Evolutionary conservation across 2,113 vertebrate genomes (phyloP), one percentile per base, ranked within the genome.

Genomic region (Ovibos moschatus): DNA sequence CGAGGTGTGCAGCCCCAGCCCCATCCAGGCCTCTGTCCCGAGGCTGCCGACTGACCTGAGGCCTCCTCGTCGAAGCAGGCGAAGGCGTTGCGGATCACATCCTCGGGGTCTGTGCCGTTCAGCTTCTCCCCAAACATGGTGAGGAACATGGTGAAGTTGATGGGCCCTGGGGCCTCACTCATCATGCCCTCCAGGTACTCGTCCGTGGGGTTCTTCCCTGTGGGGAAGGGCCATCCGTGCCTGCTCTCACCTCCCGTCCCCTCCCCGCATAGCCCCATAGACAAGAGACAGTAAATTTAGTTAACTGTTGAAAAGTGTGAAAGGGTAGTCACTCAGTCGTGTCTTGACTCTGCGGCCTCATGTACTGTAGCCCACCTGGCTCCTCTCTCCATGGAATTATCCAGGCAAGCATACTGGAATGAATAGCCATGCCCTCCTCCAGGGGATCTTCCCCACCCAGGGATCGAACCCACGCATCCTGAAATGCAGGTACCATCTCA

Each of bases 121-220:
- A 99, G 99, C 98, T 99, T 99, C 98, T 99, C 99, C 96, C 99
- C 99, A 0, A 99, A 99, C 99, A 99, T 99, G 94, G 99, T 99
- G 98, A 99, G 99, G 99, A 99, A 99, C 99, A 99, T 99, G 98
- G 99, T 99, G 99, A 99, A 99, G 99, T 99, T 99, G 98, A 99
- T 99, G 98, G 99, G 99, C 23, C 99, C 99, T 0, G 99, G 99
- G 0, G 99, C 99, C 98, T 99, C 99, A 0, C 99, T 99, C 99
- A 99, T 99, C 99, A 99, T 99, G 21, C 99, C 99, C 97, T 99
- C 99, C 98, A 99, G 98, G 98, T 99, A 99, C 94, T 99, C 99
- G 0, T 99, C 99, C 0, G 99, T 99, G 23, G 99, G 99, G 99
- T 99, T 99, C 98, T 99, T 99, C 91, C 99, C 99, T 99, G 99